Evolutionary conservation across 2,113 vertebrate species (phyloP), one percentile per base, ranked within the genome.

Genomic region (Acanthochromis polyacanthus): DNA sequence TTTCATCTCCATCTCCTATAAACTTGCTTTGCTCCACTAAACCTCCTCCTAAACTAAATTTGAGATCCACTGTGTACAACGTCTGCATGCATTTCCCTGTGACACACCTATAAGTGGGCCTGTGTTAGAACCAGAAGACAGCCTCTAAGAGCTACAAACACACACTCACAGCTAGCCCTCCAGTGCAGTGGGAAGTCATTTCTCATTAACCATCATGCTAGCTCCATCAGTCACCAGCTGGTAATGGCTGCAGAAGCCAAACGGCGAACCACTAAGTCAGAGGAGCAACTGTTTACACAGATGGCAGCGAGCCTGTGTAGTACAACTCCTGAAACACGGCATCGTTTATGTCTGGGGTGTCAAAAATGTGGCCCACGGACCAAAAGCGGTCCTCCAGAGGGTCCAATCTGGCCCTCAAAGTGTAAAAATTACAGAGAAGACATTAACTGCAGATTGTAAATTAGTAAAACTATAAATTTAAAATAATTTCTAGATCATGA

Each of bases 211-310:
- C 40, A 46, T 51, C 56, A 46, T 71, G 48, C 63, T 43, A 61
- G 20, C 30, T 78, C 56, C 20, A 80, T 80, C 62, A 74, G 53
- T 53, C 53, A 59, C 28, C 60, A 72, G 32, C 68, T 61, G 60
- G 52, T 59, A 70, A 59, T 38, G 48, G 36, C 60, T 28, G 60
- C 55, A 73, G 36, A 71, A 83, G 63, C 56, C 75, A 81, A 76
- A 78, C 40, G 22, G 36, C 58, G 51, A 62, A 48, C 40, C 0
- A 14, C 58, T 62, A 59, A 83, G 66, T 63, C 17, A 40, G n/a
- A n/a, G 75, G 53, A 70, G 66, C 66, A 75, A 76, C 70, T 72
- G 66, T 71, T 75, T 38, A 48, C 61, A 70, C 62, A 79, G 51
- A 81, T 52, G 59, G 50, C 32, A 57, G 28, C 0, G 12, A 60